Evolutionary conservation across 2,888 invertebrate genomes (phyloP).

Genomic region (Papilio protenor): DNA sequence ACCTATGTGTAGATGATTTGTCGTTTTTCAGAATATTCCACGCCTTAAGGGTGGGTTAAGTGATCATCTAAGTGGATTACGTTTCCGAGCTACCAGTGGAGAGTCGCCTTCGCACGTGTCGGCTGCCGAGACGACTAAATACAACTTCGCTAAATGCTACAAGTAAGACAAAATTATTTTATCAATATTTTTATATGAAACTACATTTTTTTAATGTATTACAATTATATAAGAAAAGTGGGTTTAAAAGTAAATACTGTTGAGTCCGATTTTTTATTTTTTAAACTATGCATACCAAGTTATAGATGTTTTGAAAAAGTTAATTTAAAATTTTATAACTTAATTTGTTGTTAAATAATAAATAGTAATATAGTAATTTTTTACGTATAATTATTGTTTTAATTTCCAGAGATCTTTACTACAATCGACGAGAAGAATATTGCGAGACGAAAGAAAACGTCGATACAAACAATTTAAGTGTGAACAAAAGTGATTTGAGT

Average conservation of each 20-base stretch:
- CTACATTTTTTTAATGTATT: no score
- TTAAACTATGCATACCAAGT: no score
- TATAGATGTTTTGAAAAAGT: no score
- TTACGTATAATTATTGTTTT: neutral
- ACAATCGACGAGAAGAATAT: constrained; percentile 62
- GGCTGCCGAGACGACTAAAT: constrained; percentile 72
- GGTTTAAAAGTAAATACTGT: no score
- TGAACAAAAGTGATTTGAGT: constrained; percentile 54
- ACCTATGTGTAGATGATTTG: neutral
- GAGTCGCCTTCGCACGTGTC: constrained; percentile 62
- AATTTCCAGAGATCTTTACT: constrained; percentile 72
- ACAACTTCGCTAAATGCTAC: constrained; percentile 77
- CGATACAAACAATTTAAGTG: constrained; percentile 61
- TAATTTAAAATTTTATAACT: no score
- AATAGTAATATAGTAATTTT: no score
- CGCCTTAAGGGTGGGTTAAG: constrained; percentile 64
- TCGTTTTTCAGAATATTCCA: constrained; percentile 57
- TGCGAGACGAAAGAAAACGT: constrained; percentile 67
- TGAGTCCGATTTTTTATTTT: no score
- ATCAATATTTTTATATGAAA: no score
- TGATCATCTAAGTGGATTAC: constrained; percentile 67
- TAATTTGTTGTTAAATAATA: no score
- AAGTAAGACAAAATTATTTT: constrained; percentile 57
- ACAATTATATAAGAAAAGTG: no score
- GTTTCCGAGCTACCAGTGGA: constrained; percentile 60